A percentile compares a stretch with the other conserved stretches of the same genome.
Evolutionary conservation across 2,797 vertebrate genomes (phyloP).

Genomic region (Phaenicophaeus curvirostris): DNA sequence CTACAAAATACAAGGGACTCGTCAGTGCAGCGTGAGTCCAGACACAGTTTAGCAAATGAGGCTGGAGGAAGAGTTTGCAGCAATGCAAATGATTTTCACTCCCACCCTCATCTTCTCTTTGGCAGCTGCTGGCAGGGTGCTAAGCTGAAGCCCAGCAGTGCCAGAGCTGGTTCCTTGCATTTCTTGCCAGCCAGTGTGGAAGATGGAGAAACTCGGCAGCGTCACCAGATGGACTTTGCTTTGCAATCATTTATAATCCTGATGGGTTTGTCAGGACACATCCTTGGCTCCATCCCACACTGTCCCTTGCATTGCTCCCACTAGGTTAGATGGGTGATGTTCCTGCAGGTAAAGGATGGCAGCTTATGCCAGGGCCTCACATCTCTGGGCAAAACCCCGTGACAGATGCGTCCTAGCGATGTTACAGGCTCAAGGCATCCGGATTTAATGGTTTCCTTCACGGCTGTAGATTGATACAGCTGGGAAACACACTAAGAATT

Average conservation of each 20-base stretch:
- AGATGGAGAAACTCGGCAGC: not conserved
- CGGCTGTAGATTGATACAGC: constrained; percentile 40
- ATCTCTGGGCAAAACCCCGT: not conserved
- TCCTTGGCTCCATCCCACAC: not conserved
- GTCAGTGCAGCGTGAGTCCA: not conserved
- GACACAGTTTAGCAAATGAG: not conserved
- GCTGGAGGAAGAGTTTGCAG: constrained; percentile 24
- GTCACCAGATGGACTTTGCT: constrained; percentile 46
- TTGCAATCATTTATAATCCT: not conserved
- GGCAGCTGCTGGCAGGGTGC: constrained; percentile 46
- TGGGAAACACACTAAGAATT: constrained; percentile 63
- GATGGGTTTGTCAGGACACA: not conserved
- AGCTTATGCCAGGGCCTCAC: not conserved
- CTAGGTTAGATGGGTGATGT: not conserved
- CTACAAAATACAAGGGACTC: not conserved
- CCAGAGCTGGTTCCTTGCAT: not conserved
- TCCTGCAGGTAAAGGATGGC: not conserved
- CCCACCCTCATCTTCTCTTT: not conserved
- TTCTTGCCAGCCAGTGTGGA: not conserved
- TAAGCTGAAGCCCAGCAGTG: not conserved
- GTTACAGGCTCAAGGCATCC: not conserved
- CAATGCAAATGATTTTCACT: not conserved
- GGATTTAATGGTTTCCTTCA: not conserved
- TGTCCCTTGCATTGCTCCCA: not conserved
- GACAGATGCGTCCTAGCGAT: not conserved